Base-by-base conservation (phyloP, 2,888 invertebrate genomes). In the Siphlonurus alternatus region DNA sequence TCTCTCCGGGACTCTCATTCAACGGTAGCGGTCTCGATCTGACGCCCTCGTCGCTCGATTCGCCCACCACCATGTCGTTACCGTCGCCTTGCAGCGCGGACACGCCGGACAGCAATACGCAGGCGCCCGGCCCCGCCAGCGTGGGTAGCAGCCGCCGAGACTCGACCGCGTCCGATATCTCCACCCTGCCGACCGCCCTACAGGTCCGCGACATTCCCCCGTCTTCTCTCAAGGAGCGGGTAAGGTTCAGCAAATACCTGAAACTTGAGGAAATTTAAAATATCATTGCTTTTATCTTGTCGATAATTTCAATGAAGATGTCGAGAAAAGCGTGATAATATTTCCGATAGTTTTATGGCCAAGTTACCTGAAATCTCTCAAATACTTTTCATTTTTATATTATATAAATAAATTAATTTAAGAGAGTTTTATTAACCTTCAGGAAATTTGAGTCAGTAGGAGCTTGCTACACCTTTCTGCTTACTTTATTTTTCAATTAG, bases 11-110 rank as follows among this genome's bases (percentile, higher is more conserved):
- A 23, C 67, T 73, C 20, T 72, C 71, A 7, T 72, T 68, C 60
- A 54, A 61, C n/a, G 61, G 65, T 23, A 62, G 25, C 38, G 67
- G 67, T 10, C 56, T 61, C 22, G 66, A 66, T 53, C 59, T 67
- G 25, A 67, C 66, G 18, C 67, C 67, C 19, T 59, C 66, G 1
- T 67, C 67, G 69, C 71, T 84, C 67, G 88, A 88, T 71, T 83
- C 88, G 53, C 87, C 86, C 68, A 88, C 88, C 63, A 86, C 88
- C 70, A 86, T 90, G 71, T 89, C 89, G 59, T 77, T 91, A 67
- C 91, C 91, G 1, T 89, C 89, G 59, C 90, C 91, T 0, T 87
- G 86, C 65, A 86, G 84, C 25, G 83, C 84, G 67, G 86, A 60
- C 53, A 59, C 61, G 51, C n/a, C n/a, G 19, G 19, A 20, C 19